These are phyloP conservation scores for Thecophora atra DNA, from an alignment of 2,888 invertebrate genomes.

Conservation along the genomic window DNA sequence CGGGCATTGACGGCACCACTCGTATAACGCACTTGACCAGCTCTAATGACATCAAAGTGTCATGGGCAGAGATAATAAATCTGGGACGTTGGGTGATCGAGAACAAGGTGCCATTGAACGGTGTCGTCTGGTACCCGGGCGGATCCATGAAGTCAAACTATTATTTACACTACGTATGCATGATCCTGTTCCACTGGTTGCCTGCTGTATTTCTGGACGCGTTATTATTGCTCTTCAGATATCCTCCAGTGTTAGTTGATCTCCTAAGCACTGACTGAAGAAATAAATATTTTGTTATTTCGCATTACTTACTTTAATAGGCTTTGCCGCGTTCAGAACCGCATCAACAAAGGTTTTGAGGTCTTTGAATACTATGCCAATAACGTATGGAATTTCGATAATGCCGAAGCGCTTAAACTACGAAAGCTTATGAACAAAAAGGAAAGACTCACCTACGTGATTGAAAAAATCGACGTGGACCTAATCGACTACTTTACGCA, in stretches of 20 bases:
- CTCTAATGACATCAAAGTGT: constrained; percentile 81
- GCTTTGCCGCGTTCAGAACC: constrained; percentile 81
- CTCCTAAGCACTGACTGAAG: background rate
- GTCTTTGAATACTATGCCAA: constrained; percentile 92
- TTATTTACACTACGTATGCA: constrained; percentile 81
- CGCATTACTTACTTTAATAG: constrained; percentile 66
- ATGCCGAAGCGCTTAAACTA: constrained; percentile 71
- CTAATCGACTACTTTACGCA: constrained; percentile 83
- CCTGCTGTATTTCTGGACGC: constrained; percentile 89
- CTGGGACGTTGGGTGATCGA: constrained; percentile 81
- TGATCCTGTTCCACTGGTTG: constrained; percentile 87
- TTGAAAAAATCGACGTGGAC: constrained; percentile 75
- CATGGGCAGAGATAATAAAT: constrained; percentile 90
- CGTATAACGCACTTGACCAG: constrained; percentile 80
- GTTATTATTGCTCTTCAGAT: constrained; percentile 80
- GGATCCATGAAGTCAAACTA: constrained; percentile 86
- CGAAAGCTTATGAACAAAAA: constrained; percentile 72
- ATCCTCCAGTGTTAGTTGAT: constrained; percentile 83
- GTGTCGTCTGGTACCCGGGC: constrained; percentile 86
- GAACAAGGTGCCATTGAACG: constrained; percentile 84
- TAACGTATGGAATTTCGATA: constrained; percentile 90
- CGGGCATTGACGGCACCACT: constrained; percentile 50
- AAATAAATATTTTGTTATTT: background rate
- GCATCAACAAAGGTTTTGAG: constrained; percentile 86
- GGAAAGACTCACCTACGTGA: constrained; percentile 74